Conservation (phyloP, 2,888 invertebrate genomes). For the Lomographa bimaculata region DNA sequence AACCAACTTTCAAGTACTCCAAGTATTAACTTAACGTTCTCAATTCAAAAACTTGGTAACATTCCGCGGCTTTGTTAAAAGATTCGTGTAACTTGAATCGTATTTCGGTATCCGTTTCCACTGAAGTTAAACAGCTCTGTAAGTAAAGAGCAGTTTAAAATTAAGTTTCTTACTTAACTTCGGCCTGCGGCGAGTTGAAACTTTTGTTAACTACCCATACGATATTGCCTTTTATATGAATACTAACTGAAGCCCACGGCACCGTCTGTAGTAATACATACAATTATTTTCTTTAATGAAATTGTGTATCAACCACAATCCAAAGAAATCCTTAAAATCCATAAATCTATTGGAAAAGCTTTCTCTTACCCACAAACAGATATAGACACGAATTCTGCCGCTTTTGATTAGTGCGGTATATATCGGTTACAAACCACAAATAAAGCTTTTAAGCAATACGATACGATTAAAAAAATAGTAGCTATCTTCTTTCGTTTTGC, state of each 20-base stretch:
- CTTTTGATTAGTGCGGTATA: slow-evolving; percentile 17
- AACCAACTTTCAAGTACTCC: no score
- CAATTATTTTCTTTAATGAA: no score
- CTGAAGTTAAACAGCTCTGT: slow-evolving; percentile 41
- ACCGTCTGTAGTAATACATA: no score
- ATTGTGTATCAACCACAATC: no score
- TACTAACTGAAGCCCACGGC: no score
- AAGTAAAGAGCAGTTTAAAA: slow-evolving; percentile 41
- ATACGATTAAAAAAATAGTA: no score
- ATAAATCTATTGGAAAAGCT: no score
- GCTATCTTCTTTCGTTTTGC: no score
- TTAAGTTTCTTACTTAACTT: slow-evolving; percentile 44
- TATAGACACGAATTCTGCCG: slow-evolving; percentile 3
- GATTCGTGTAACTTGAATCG: slow-evolving; percentile 29
- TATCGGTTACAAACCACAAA: slow-evolving; percentile 10
- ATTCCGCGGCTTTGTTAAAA: slow-evolving; percentile 17
- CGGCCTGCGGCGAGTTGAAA: slow-evolving; percentile 22
- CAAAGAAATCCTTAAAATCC: no score
- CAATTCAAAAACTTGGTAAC: slow-evolving; percentile 8
- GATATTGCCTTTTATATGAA: no score
- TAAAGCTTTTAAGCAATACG: slow-evolving; percentile 1
- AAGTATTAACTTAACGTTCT: slow-evolving; percentile 9
- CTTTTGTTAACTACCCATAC: slow-evolving; percentile 9
- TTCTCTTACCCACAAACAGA: slow-evolving; percentile 6
- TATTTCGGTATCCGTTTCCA: slow-evolving; percentile 36